Evolutionary conservation across 1,140 invertebrate genomes (phyloP).

Genomic region (Drosophila punjabiensis): DNA sequence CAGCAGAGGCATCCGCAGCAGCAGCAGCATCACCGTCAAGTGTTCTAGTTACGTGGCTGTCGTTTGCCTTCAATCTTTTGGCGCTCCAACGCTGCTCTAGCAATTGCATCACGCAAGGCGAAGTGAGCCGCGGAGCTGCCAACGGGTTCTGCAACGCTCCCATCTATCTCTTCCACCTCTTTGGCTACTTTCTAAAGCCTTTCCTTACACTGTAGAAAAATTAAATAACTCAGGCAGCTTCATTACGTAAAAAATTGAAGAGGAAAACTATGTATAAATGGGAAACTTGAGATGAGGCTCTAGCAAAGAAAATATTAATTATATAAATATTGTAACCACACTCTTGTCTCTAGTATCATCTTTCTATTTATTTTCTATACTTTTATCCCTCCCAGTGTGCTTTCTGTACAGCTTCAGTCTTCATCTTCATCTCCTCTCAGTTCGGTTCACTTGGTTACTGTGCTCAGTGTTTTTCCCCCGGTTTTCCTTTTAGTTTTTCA

Average conservation of each 20-base stretch:
- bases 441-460: constrained; percentile 61
- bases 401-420: constrained; percentile 11
- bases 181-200: constrained; percentile 78
- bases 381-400: background rate
- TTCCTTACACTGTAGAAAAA: constrained; percentile 20
- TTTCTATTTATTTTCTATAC: background rate
- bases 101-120: constrained; percentile 81
- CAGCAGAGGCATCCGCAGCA: constrained; percentile 40
- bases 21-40: constrained; percentile 68
- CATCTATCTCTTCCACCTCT: constrained; percentile 43
- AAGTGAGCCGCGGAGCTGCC: constrained; percentile 47
- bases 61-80: constrained; percentile 82
- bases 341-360: background rate
- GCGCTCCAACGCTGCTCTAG: constrained; percentile 60
- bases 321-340: background rate
- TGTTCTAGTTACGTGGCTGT: constrained; percentile 83
- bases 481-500: constrained; percentile 37
- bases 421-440: constrained; percentile 33
- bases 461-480: constrained; percentile 37
- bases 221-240: background rate
- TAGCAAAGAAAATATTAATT: background rate
- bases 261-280: background rate
- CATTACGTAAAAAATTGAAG: background rate
- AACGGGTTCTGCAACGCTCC: constrained; percentile 62
- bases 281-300: background rate